Evolutionary conservation across 2,797 vertebrate genomes (phyloP).

Genomic region (Epinephelus coioides): DNA sequence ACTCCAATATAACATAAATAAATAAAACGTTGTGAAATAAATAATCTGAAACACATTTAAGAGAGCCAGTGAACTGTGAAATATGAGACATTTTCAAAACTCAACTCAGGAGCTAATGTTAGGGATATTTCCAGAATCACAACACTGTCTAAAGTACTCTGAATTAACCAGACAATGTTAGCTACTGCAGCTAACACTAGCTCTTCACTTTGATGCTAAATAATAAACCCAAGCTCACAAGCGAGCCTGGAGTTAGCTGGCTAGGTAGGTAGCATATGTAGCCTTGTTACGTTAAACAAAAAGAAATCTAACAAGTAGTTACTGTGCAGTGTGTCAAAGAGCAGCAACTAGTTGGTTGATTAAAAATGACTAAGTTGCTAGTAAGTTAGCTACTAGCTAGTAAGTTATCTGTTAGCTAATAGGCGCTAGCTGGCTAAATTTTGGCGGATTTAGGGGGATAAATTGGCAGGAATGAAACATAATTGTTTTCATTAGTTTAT

Average conservation of each 20-base stretch:
- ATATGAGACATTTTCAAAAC: too few relatives aligned
- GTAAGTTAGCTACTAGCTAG: too few relatives aligned
- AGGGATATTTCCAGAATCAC: neutral
- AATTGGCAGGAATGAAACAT: too few relatives aligned
- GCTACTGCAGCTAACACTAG: neutral
- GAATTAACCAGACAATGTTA: neutral
- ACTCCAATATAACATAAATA: conserved; percentile 3
- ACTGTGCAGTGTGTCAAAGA: neutral
- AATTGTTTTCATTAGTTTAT: too few relatives aligned
- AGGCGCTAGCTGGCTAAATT: too few relatives aligned
- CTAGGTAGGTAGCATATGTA: conserved; percentile 6
- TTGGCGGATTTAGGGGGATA: too few relatives aligned
- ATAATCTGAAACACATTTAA: neutral
- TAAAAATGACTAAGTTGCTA: neutral
- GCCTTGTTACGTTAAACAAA: neutral
- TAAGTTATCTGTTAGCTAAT: too few relatives aligned
- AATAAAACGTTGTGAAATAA: neutral
- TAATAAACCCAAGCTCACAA: neutral
- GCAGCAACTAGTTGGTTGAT: neutral
- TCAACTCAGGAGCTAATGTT: neutral
- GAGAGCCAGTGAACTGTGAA: conserved; percentile 1
- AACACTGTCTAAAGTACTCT: neutral
- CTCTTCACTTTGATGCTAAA: neutral
- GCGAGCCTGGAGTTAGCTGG: neutral
- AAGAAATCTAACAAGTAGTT: neutral